phyloP scores from a whole-genome alignment of 2,113 vertebrate species.

The Siphamia tubifer region DNA sequence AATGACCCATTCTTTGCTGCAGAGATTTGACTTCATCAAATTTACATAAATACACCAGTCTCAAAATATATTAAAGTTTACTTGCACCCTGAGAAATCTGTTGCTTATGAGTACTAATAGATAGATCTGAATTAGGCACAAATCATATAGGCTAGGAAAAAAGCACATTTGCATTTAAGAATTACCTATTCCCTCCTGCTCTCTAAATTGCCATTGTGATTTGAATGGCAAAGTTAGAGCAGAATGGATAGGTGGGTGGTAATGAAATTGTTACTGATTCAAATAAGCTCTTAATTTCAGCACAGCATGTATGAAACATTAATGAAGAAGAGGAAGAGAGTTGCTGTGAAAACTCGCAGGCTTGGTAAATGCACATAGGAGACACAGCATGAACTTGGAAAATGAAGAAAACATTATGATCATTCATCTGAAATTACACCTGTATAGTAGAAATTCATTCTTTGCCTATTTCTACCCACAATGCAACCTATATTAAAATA shows the following conservation, averaged over 20 bases:
- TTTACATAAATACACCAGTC: constrained; percentile 48
- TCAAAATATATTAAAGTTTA: constrained; percentile 20
- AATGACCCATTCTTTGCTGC: constrained; percentile 26
- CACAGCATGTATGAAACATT: constrained; percentile 78
- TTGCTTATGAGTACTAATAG: constrained; percentile 13
- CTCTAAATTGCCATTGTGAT: constrained; percentile 33
- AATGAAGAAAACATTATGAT: constrained; percentile 20
- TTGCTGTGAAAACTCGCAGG: constrained; percentile 39
- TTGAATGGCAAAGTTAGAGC: constrained; percentile 50
- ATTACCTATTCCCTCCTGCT: constrained; percentile 28
- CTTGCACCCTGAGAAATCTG: constrained; percentile 1
- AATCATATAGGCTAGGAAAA: constrained; percentile 15
- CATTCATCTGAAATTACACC: constrained; percentile 6
- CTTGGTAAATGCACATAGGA: constrained; percentile 10
- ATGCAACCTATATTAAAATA: not conserved
- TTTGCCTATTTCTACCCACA: constrained; percentile 5
- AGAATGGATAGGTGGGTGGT: constrained; percentile 70
- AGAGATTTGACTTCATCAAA: constrained; percentile 16
- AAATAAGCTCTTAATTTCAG: constrained; percentile 79
- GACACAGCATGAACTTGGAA: constrained; percentile 24
- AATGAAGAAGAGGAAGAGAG: constrained; percentile 63
- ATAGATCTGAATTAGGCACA: not conserved
- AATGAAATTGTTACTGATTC: constrained; percentile 73
- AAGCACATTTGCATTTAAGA: constrained; percentile 52
- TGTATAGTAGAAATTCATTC: constrained; percentile 12